A percentile compares a stretch with the other conserved stretches of the same genome.
Evolutionary conservation across 1,140 invertebrate species (phyloP).

Genomic region (Microplitis mediator): DNA sequence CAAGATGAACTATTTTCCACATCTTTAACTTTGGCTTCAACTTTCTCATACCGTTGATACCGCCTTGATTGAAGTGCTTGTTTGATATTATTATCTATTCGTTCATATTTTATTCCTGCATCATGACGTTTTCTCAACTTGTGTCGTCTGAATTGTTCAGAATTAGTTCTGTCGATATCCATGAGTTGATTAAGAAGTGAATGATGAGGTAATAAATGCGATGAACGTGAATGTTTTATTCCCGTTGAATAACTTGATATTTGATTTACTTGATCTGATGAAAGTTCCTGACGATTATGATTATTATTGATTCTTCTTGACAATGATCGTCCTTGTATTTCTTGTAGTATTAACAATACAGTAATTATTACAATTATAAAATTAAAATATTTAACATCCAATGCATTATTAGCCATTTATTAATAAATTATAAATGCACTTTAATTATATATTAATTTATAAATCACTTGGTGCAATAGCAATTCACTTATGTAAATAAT

Average conservation of each 20-base stretch:
- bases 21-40: background rate
- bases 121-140: slow-evolving; percentile 1
- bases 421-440: background rate
- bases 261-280: too few relatives aligned
- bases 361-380: too few relatives aligned
- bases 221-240: background rate
- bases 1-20: slow-evolving; percentile 6
- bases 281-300: too few relatives aligned
- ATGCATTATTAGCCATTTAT: too few relatives aligned
- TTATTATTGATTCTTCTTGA: too few relatives aligned
- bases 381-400: too few relatives aligned
- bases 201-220: background rate
- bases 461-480: background rate
- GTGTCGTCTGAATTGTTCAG: background rate
- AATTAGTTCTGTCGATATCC: background rate
- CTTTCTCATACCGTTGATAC: background rate
- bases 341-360: too few relatives aligned
- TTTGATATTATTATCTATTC: background rate
- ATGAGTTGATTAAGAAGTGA: background rate
- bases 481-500: background rate
- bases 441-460: background rate
- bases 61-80: background rate
- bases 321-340: too few relatives aligned
- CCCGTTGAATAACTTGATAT: background rate
- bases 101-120: background rate